Base-by-base conservation (phyloP, 2,888 invertebrate species). In the Stictocephala bisonia region DNA sequence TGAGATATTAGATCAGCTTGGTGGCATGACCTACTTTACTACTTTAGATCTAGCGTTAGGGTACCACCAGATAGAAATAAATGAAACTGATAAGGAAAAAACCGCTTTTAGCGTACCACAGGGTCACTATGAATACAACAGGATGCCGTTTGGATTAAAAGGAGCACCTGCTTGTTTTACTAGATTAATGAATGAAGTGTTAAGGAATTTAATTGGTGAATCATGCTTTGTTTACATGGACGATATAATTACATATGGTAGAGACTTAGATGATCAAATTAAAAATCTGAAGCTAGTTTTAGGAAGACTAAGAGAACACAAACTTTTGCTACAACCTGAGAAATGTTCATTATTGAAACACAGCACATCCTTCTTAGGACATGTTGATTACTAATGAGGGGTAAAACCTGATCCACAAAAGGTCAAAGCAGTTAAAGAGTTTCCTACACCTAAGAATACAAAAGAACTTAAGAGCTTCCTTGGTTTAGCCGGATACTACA, bases 131-230 rank as follows among this genome's bases (percentile, higher is more conserved):
- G 77, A 81, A 75, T 82, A 75, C 53, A 73, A 76, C 1, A 51
- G 76, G 0, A 80, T 82, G 80, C 79, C 81, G 6, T 82, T 82
- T 53, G 82, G 82, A 7, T 74, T 82, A 1, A 69, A 75, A n/a
- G 79, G 80, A 41, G 79, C 80, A 0, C 79, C 80, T 4, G 75
- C 76, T 3, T 79, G 79, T 2, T 83, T 81, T 74, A 81, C 81
- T 69, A 69, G 79, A 4, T 53, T 81, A 20, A 81, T 82, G 79
- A 79, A 82, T 58, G 40, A 64, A 11, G 76, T 80, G 3, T 71
- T 81, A 6, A 29, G 74, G 0, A 80, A 77, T 24, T 67, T 81
- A 26, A 76, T 75, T 22, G 76, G 66, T n/a, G n/a, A n/a, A n/a
- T n/a, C n/a, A 26, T 35, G 41, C n/a, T 44, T 40, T 40, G 60